These are phyloP conservation scores for Ceyx cyanopectus DNA, from an alignment of 2,113 vertebrate species.

Conservation along the genomic window DNA sequence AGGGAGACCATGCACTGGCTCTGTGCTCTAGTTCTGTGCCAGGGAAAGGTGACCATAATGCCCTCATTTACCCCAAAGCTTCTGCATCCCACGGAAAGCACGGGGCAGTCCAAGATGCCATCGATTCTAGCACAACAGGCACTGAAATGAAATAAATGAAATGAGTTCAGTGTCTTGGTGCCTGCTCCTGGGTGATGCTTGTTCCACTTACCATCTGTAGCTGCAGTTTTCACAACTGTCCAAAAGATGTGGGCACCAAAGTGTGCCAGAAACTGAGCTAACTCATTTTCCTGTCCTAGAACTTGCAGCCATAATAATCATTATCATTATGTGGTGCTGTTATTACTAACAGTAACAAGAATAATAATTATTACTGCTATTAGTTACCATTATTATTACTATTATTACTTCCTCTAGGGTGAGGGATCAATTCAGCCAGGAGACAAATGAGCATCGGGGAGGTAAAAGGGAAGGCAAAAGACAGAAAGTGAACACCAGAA, in stretches of 20 bases:
- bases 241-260: not conserved
- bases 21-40: rapidly evolving
- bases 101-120: not conserved
- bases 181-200: rapidly evolving
- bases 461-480: slow-evolving; percentile 8
- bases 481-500: slow-evolving; percentile 14
- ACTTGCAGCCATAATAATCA: not conserved
- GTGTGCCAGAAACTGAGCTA: not conserved
- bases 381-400: slow-evolving; percentile 34
- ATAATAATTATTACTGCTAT: slow-evolving; percentile 40
- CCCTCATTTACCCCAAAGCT: not conserved
- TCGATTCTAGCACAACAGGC: rapidly evolving
- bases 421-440: slow-evolving; percentile 1
- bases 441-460: not conserved
- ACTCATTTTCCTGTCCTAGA: not conserved
- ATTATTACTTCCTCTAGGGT: slow-evolving; percentile 29
- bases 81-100: not conserved
- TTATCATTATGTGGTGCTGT: not conserved
- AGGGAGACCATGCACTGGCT: rapidly evolving
- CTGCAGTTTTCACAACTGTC: not conserved
- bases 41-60: not conserved
- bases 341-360: slow-evolving; percentile 13
- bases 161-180: rapidly evolving
- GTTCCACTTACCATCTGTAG: rapidly evolving
- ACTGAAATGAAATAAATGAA: rapidly evolving